Base-by-base conservation (phyloP, 2,888 invertebrate genomes). In the Hirtodrosophila trivittata region DNA sequence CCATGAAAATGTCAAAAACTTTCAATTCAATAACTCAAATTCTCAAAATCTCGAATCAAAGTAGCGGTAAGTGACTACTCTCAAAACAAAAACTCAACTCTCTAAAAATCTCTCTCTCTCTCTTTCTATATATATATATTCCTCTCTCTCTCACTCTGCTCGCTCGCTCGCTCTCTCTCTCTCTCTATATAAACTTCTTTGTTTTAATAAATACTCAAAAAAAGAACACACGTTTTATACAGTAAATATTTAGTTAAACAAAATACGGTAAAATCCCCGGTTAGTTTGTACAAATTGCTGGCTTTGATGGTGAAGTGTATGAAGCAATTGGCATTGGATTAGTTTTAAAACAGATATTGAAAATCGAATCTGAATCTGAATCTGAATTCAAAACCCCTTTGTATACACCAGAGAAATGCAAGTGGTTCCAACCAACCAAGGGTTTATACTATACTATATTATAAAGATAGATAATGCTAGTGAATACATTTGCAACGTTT, bases 61-160 rank as follows among this genome's bases (percentile, higher is more conserved):
- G 74, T 82, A 58, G 81, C 83, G 81, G 81, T 82, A 82, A 82
- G 82, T 82, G 81, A 68, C 72, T 67, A 72, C 71, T 73, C 67
- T 62, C 70, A 67, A 37, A 45, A 58, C 43, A 55, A 68, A 50
- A 43, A 65, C 47, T 62, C 59, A 71, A 65, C 52, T 66, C 70
- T 77, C 68, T 74, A 42, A 77, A 49, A 38, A 41, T 57, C 30
- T 51, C 47, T 66, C 50, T 75, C 51, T 50, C 50, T 64, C 46
- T 37, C 60, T 49, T 52, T 51, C 54, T 54, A 45, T 49, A 18
- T 51, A 33, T 13, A 16, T 35, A 37, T 13, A 16, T 18, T 43
- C 55, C 38, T 37, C 32, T 26, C 39, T 57, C 46, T 37, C 49
- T 43, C 43, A 38, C 25, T 37, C 12, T n/a, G 66, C 77, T 81